These are phyloP conservation scores for Meleagris gallopavo DNA, from an alignment of 2,113 vertebrate genomes.

Conservation along the genomic window DNA sequence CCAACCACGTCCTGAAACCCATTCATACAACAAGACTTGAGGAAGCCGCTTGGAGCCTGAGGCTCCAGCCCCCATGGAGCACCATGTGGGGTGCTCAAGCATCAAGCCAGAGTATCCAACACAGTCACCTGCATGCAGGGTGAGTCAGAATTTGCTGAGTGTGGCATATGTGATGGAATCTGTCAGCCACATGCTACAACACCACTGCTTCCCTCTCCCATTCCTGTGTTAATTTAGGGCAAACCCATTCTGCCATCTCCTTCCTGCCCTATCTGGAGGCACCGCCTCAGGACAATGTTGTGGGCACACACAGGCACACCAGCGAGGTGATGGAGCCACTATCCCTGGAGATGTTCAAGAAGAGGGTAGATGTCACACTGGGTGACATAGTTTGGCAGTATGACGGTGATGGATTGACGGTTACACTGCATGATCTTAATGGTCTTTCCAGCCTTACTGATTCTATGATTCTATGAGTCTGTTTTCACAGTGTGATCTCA, in stretches of 20 bases:
- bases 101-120: not conserved
- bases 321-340: not conserved
- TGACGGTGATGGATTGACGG: too few relatives aligned
- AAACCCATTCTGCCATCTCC: not conserved
- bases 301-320: rapidly evolving
- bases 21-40: not conserved
- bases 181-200: not conserved
- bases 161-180: not conserved
- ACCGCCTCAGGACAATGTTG: not conserved
- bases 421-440: too few relatives aligned
- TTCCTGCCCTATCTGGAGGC: not conserved
- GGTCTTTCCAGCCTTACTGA: too few relatives aligned
- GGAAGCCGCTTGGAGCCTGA: not conserved
- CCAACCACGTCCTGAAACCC: not conserved
- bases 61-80: not conserved
- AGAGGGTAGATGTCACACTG: too few relatives aligned
- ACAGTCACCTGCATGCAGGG: not conserved
- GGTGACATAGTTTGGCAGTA: too few relatives aligned
- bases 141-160: not conserved
- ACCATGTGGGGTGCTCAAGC: not conserved
- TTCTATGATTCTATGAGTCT: not conserved
- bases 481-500: not conserved
- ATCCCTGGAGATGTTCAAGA: too few relatives aligned
- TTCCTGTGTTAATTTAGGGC: not conserved
- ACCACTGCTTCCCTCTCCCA: not conserved